phyloP scores from a whole-genome alignment of 2,888 invertebrate species.

The Electrophaes corylata region DNA sequence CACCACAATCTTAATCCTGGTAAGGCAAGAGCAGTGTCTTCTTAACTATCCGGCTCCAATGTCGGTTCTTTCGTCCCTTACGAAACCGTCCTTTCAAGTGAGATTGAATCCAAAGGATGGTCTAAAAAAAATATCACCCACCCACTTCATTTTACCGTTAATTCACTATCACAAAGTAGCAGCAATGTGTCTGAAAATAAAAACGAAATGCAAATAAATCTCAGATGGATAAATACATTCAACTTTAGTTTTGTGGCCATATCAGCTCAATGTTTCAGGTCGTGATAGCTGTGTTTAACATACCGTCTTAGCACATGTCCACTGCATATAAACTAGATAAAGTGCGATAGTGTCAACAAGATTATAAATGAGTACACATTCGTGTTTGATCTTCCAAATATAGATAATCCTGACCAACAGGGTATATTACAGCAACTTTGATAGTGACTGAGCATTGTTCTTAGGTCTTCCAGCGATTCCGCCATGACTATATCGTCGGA shows the following conservation, averaged over 20 bases:
- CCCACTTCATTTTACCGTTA: not conserved
- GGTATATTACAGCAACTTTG: slow-evolving; percentile 13
- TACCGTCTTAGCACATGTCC: slow-evolving; percentile 29
- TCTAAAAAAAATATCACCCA: too few species aligned
- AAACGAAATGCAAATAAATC: not conserved
- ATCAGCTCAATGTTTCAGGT: slow-evolving; percentile 5
- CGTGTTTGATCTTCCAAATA: slow-evolving; percentile 40
- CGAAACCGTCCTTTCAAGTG: too few species aligned
- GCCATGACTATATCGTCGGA: too few species aligned
- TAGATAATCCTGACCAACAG: slow-evolving; percentile 34
- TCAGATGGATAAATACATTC: slow-evolving; percentile 3
- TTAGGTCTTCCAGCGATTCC: too few species aligned
- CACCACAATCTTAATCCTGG: too few species aligned
- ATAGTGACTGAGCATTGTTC: slow-evolving; percentile 9
- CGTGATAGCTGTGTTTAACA: slow-evolving; percentile 30
- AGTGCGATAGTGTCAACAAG: slow-evolving; percentile 32
- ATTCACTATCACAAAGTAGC: not conserved
- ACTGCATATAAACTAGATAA: slow-evolving; percentile 23
- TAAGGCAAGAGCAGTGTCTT: too few species aligned
- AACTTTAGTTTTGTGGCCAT: not conserved
- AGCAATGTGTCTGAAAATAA: not conserved
- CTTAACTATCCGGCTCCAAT: too few species aligned
- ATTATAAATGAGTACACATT: slow-evolving; percentile 27
- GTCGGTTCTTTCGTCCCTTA: too few species aligned
- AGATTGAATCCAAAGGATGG: too few species aligned